Evolutionary conservation across 2,888 invertebrate genomes (phyloP).

Genomic region (Chrysodeixis includens): DNA sequence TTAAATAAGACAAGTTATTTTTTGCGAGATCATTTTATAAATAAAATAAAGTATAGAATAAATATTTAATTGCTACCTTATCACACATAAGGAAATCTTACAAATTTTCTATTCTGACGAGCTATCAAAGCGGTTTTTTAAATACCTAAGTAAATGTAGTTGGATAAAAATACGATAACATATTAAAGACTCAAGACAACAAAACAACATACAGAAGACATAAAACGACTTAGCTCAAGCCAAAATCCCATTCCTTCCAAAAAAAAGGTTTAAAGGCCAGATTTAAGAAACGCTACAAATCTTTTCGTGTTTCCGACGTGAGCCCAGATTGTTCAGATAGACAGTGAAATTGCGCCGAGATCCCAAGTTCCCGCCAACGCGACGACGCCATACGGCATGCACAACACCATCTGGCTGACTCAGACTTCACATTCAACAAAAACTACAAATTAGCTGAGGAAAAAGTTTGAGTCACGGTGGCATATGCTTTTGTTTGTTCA

Average conservation of each 20-base stretch:
- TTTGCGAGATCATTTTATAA: not conserved
- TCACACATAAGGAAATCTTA: too few relatives aligned
- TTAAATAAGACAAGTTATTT: not conserved
- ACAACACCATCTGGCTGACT: conserved; percentile 75
- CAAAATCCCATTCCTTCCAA: not conserved
- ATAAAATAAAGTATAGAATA: not conserved
- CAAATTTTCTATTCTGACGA: too few relatives aligned
- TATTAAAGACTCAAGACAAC: too few relatives aligned
- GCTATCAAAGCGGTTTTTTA: too few relatives aligned
- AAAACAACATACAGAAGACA: not conserved
- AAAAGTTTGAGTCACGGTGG: conserved; percentile 76
- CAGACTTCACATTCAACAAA: conserved; percentile 73
- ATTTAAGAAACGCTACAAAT: conserved; percentile 51
- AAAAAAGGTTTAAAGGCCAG: conserved; percentile 7
- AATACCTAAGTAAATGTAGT: too few relatives aligned
- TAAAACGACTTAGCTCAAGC: not conserved
- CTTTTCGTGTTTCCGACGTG: conserved; percentile 52
- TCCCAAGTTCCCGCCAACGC: conserved; percentile 49
- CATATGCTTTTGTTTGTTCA: conserved; percentile 79
- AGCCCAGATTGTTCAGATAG: conserved; percentile 74
- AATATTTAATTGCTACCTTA: not conserved
- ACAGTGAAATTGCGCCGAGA: conserved; percentile 76
- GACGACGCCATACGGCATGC: conserved; percentile 78
- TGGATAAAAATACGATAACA: too few relatives aligned
- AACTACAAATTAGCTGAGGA: conserved; percentile 70